Base-by-base conservation (phyloP, 2,888 invertebrate genomes). In the Pegoplata infirma region DNA sequence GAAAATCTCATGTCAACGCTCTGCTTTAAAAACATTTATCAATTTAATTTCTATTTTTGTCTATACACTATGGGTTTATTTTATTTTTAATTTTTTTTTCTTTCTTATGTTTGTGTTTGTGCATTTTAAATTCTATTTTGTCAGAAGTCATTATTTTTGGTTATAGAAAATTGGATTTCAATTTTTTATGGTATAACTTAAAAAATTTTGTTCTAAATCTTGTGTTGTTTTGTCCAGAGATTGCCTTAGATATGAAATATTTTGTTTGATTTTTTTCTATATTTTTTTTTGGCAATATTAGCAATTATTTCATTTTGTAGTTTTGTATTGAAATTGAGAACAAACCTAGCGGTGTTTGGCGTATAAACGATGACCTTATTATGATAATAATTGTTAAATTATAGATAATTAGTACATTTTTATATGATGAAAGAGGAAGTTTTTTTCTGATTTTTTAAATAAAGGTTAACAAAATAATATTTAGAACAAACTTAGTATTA, bases 1-100 rank as follows among this genome's bases (percentile, higher is more conserved):
- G 55, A 71, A 71, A 71, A 80, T 73, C 75, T 63, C 66, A 73
- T 81, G 81, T 80, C 81, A 77, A 75, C 66, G 77, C 72, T 75
- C 55, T 56, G 75, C 74, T 76, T 79, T 76, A 51, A 46, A 51
- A 66, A 61, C 56, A 81, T 73, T 67, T 72, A 80, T 80, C 68
- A 74, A 63, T 28, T 47, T 16, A 47, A 46, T 63, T 68, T 63
- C 51, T 32, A 28, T 59, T 46, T 36, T 56, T 40, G 4, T 49
- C 19, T 49, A 63, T 36, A 56, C 49, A 14, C 16, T 16, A 7
- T 25, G 51, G 25, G 7, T 53, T 53, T 25, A 25, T 6, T 25
- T 14, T 6, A 51, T 16, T 7, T 51, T n/a, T 23, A 21, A 49
- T 25, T 51, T 51, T 10, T 51, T 25, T n/a, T n/a, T n/a, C n/a